Percentiles rank a stretch among this genome's conserved stretches.
Conservation (phyloP, 2,888 invertebrate species). For the Pseudococcus longispinus region DNA sequence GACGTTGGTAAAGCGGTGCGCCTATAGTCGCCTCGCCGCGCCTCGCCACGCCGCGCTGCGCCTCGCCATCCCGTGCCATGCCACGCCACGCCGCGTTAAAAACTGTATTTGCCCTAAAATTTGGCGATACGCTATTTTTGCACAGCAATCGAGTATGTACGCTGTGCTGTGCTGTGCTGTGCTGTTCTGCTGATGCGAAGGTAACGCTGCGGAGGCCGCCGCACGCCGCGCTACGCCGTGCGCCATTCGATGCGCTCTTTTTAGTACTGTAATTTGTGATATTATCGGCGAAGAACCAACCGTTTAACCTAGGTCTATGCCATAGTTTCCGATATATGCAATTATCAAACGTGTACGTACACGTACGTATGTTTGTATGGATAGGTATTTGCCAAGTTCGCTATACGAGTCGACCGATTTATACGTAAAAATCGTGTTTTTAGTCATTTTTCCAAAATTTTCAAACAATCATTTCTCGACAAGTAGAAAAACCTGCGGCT, state of each 20-base stretch:
- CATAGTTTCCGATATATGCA: not conserved
- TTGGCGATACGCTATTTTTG: constrained; percentile 27
- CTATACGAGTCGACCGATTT: too few species aligned
- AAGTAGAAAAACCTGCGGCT: too few species aligned
- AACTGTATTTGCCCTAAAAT: constrained; percentile 24
- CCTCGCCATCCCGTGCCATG: not conserved
- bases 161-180: not conserved
- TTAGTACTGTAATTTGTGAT: not conserved
- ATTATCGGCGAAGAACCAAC: not conserved
- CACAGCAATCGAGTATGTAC: constrained; percentile 6
- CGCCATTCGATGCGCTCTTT: constrained; percentile 9
- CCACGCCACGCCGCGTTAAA: not conserved
- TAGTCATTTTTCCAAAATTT: too few species aligned
- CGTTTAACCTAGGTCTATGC: constrained; percentile 5
- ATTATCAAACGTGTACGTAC: not conserved
- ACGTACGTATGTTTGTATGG: too few species aligned
- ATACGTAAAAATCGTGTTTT: too few species aligned
- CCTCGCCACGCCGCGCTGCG: not conserved
- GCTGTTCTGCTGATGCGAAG: not conserved
- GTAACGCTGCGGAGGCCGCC: not conserved
- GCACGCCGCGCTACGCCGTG: not conserved
- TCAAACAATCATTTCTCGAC: too few species aligned
- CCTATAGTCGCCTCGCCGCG: not conserved
- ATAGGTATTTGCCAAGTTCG: too few species aligned
- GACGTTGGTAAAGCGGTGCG: constrained; percentile 12